Percentiles rank a stretch among this genome's conserved stretches.
Conservation (phyloP, 2,888 invertebrate species). For the Papilio elwesi region DNA sequence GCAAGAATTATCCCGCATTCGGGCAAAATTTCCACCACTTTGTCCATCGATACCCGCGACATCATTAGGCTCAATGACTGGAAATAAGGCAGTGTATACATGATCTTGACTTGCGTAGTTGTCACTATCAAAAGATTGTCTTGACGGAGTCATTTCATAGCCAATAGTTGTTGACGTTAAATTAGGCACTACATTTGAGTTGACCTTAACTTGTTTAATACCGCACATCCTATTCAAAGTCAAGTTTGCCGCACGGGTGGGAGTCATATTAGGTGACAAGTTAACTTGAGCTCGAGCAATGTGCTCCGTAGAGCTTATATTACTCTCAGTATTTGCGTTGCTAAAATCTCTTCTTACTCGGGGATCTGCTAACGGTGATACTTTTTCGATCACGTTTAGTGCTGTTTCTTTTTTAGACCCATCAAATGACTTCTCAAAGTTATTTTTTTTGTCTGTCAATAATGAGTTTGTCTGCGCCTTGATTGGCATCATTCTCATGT, state of each 20-base stretch:
- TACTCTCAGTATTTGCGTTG: slow-evolving; percentile 28
- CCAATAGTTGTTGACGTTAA: slow-evolving; percentile 57
- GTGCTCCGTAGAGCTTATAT: slow-evolving; percentile 1
- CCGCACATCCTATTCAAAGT: slow-evolving; percentile 40
- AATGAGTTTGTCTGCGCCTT: background rate
- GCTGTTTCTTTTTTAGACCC: slow-evolving; percentile 43
- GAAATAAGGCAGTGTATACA: slow-evolving; percentile 67
- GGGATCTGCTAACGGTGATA: slow-evolving; percentile 56
- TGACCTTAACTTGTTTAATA: slow-evolving; percentile 36
- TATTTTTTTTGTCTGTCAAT: background rate
- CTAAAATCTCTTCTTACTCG: slow-evolving; percentile 62
- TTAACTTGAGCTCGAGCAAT: slow-evolving; percentile 14
- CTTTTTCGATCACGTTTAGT: slow-evolving; percentile 45
- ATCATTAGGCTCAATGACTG: slow-evolving; percentile 54
- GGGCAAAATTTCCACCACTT: slow-evolving; percentile 34
- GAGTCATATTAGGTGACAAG: slow-evolving; percentile 39
- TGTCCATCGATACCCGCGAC: slow-evolving; percentile 30
- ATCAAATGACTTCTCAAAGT: slow-evolving; percentile 17
- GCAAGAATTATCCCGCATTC: slow-evolving; percentile 46
- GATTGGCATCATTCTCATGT: slow-evolving; percentile 67
- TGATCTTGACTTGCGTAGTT: slow-evolving; percentile 57
- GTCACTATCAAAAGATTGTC: slow-evolving; percentile 59
- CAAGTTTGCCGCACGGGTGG: slow-evolving; percentile 35
- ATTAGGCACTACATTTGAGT: slow-evolving; percentile 47
- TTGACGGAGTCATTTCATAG: slow-evolving; percentile 61